Conservation (phyloP, 2,888 invertebrate species). For the Mimumesa dahlbomi region DNA sequence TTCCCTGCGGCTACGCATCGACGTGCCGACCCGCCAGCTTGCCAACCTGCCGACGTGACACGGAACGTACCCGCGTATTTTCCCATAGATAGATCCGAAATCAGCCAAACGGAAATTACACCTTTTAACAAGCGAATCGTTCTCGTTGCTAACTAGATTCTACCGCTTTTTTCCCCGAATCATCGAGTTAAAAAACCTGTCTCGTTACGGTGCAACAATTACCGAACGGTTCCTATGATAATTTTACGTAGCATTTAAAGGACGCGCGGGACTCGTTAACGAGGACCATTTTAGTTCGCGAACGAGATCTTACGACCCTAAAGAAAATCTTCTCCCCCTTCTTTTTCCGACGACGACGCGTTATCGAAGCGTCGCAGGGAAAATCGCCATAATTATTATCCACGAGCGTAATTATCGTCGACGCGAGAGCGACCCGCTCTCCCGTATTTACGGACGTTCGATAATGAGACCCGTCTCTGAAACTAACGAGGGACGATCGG, state of each 20-base stretch:
- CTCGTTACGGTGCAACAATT: conserved; percentile 25
- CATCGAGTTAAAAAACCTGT: conserved; percentile 24
- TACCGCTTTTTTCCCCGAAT: conserved; percentile 9
- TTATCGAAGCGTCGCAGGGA: no score
- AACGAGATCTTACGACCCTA: background rate
- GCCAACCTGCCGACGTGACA: background rate
- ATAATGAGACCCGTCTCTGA: no score
- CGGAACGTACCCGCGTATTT: conserved; percentile 1
- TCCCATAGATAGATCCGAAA: conserved; percentile 3
- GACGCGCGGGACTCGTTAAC: conserved; percentile 39
- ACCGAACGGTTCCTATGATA: no score
- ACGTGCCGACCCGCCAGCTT: no score
- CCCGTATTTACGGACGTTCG: no score
- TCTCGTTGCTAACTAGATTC: background rate
- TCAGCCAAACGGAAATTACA: conserved; percentile 1
- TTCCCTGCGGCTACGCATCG: conserved; percentile 62
- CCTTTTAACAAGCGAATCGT: background rate
- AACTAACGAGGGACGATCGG: background rate
- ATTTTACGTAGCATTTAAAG: conserved; percentile 28
- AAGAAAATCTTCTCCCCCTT: no score
- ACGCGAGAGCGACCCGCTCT: no score
- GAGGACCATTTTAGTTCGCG: conserved; percentile 22
- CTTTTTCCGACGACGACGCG: no score
- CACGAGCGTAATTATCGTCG: background rate
- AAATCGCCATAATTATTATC: background rate